Evolutionary conservation across 2,797 vertebrate species (phyloP), one percentile per base, ranked within the genome.

Genomic region (Tympanoctomys barrerae): DNA sequence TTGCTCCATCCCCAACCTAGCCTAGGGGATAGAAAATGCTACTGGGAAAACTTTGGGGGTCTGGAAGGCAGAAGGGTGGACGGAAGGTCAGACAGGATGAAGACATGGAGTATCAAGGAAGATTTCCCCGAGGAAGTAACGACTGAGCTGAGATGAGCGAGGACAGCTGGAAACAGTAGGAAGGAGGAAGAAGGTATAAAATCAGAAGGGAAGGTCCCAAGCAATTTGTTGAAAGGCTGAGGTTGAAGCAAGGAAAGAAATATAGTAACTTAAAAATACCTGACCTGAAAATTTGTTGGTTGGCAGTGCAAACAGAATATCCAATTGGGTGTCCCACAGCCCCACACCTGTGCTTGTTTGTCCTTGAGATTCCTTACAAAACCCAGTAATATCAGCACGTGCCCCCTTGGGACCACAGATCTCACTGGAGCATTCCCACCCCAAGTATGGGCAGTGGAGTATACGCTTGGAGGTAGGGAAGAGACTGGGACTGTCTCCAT

Each of bases 231-330:
- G 59, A 39, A 61, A 42, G 64, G 5, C 52, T 59, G 22, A 12
- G 42, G 24, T n/a, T 46, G 39, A 66, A 75, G 21, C 93, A 59
- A 54, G 42, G 19, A 71, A 66, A 26, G 73, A 78, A 73, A 71
- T 7, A 1, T 0, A 21, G 8, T 33, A 42, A 62, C 8, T n/a
- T 4, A 24, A 36, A n/a, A 59, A 31, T 57, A 81, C 8, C 36
- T 31, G 49, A 21, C 78, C 52, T 78, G 22, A 49, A 94, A 42
- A 73, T 22, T 14, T 36, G 31, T 54, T 52, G 42, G 46, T 26
- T 28, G 64, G 46, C 64, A n/a, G 10, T 8, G 19, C 33, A 24
- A 0, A 94, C 16, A 89, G 36, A n/a, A 28, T 36, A 5, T 19
- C 77, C 92, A 87, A 24, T 49, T 18, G 3, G 26, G 61, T 11